Evolutionary conservation across 1,140 invertebrate genomes (phyloP).

Genomic region (Drosophila sp.): DNA sequence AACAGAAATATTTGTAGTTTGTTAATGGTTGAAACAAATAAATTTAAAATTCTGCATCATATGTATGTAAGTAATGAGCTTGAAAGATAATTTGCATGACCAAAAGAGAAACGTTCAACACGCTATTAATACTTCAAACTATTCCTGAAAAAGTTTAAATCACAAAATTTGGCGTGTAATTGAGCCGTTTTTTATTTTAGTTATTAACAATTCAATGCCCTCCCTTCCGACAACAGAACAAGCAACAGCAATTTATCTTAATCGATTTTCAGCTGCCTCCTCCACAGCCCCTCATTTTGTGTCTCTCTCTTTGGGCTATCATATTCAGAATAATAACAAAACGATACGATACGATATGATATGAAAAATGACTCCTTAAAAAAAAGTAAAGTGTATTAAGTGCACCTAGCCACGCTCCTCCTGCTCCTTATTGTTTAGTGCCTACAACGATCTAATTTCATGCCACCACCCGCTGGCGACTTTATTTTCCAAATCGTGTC

Average conservation of each 20-base stretch:
- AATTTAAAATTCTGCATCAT: too few relatives aligned
- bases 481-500: conserved; percentile 72
- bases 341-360: conserved; percentile 35
- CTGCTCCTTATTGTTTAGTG: conserved; percentile 21
- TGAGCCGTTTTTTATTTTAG: conserved; percentile 8
- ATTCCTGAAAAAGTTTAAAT: not conserved
- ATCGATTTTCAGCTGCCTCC: conserved; percentile 48
- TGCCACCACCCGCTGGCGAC: conserved; percentile 37
- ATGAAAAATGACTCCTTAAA: conserved; percentile 43
- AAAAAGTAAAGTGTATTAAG: conserved; percentile 59
- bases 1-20: too few relatives aligned
- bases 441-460: conserved; percentile 48
- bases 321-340: conserved; percentile 32
- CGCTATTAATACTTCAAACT: conserved; percentile 4
- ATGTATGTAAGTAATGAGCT: too few relatives aligned
- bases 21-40: too few relatives aligned
- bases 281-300: not conserved
- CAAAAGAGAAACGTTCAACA: not conserved
- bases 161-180: conserved; percentile 5
- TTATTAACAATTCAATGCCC: conserved; percentile 6
- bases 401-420: conserved; percentile 59
- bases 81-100: not conserved
- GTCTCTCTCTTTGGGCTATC: conserved; percentile 29
- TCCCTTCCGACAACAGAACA: conserved; percentile 16
- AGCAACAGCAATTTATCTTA: conserved; percentile 35